phyloP scores from a whole-genome alignment of 2,888 invertebrate species.

The Leptopilina syphax region DNA sequence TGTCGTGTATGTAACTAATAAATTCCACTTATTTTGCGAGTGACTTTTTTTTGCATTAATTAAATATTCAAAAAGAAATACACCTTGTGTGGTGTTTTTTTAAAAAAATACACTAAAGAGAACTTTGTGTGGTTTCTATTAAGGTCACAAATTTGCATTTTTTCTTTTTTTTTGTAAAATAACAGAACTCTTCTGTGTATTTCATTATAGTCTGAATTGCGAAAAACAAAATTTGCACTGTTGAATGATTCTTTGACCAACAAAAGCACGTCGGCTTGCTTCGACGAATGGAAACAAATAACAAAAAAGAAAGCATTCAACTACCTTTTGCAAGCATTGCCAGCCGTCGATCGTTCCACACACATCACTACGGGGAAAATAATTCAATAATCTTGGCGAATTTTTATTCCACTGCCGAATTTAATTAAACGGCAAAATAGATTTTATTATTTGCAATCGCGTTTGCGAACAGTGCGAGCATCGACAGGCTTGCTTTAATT shows the following conservation, averaged over 20 bases:
- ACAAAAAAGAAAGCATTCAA: constrained; percentile 37
- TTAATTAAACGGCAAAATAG: constrained; percentile 72
- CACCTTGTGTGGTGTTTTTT: neutral
- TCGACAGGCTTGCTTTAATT: constrained; percentile 58
- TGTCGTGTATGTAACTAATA: no score
- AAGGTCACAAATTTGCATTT: constrained; percentile 12
- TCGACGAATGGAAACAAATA: constrained; percentile 43
- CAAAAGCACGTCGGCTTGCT: constrained; percentile 40
- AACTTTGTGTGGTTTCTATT: constrained; percentile 8
- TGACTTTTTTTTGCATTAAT: no score
- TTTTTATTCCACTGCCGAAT: constrained; percentile 69
- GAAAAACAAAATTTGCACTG: constrained; percentile 33
- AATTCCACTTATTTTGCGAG: no score
- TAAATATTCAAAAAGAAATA: neutral
- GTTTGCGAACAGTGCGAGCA: constrained; percentile 59
- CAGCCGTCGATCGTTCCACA: constrained; percentile 45
- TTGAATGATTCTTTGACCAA: constrained; percentile 38
- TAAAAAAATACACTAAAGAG: neutral
- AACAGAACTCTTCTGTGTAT: constrained; percentile 19
- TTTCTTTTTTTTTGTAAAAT: constrained; percentile 3
- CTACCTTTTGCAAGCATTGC: constrained; percentile 33
- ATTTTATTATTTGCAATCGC: constrained; percentile 73
- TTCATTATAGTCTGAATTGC: constrained; percentile 23
- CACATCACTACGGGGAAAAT: constrained; percentile 59
- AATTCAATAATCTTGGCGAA: constrained; percentile 71